Percentiles rank a stretch among this genome's conserved stretches.
Evolutionary conservation across 1,140 invertebrate species (phyloP).

Genomic region (Halesus radiatus): DNA sequence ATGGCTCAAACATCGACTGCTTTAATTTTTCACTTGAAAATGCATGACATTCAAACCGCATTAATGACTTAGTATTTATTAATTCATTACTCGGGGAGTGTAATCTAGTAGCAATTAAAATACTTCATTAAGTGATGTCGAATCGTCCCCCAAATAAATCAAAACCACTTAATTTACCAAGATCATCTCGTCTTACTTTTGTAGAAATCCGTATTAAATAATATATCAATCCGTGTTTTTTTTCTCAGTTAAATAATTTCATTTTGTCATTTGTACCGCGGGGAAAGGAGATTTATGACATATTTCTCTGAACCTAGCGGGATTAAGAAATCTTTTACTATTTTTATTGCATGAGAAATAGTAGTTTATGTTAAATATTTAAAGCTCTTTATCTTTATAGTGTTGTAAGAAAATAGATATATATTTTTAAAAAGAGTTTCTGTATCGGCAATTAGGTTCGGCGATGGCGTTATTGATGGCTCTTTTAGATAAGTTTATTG

Average conservation of each 20-base stretch:
- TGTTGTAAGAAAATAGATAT: too few relatives aligned
- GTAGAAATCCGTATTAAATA: background rate
- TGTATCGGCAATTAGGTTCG: too few relatives aligned
- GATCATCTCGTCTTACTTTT: background rate
- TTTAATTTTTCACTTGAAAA: background rate
- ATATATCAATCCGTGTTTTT: background rate
- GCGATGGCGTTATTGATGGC: too few relatives aligned
- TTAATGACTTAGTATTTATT: constrained; percentile 15
- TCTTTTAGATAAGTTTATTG: too few relatives aligned
- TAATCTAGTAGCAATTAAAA: constrained; percentile 40
- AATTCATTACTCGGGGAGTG: constrained; percentile 6
- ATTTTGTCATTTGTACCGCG: background rate
- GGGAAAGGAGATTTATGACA: background rate
- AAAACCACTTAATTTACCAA: constrained; percentile 35
- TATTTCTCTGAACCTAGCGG: background rate
- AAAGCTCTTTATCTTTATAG: too few relatives aligned
- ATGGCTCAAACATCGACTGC: background rate
- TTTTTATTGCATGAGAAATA: too few relatives aligned
- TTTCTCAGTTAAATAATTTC: background rate
- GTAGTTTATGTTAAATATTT: too few relatives aligned
- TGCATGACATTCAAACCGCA: background rate
- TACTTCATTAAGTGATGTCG: constrained; percentile 27
- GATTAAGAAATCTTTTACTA: background rate
- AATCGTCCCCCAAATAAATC: constrained; percentile 18
- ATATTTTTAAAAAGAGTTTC: too few relatives aligned